Evolutionary conservation across 2,797 vertebrate species (phyloP).

Genomic region (Lindbergichthys nudifrons): DNA sequence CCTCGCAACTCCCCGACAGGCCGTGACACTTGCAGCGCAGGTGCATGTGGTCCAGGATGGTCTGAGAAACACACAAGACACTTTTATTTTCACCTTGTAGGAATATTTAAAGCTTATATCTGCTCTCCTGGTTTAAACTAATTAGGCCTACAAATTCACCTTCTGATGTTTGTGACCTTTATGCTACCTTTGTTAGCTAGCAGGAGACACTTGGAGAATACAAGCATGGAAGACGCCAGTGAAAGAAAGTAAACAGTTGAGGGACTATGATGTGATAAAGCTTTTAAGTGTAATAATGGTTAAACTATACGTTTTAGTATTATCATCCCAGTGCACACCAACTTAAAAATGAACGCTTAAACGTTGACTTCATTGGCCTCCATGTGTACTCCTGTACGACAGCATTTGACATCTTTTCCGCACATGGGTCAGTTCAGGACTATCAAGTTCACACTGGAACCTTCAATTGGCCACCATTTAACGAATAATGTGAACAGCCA

Average conservation of each 20-base stretch:
- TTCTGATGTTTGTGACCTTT: neutral
- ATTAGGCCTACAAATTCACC: neutral
- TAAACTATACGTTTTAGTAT: too few species aligned
- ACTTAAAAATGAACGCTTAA: neutral
- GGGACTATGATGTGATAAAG: too few species aligned
- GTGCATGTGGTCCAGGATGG: conserved; percentile 98
- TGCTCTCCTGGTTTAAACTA: too few species aligned
- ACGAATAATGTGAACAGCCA: neutral
- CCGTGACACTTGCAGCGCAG: conserved; percentile 98
- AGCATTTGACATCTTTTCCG: neutral
- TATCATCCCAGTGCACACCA: neutral
- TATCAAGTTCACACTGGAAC: neutral
- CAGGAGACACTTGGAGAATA: neutral
- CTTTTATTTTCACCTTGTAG: neutral
- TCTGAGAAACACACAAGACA: conserved; percentile 79
- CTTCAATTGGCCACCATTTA: neutral
- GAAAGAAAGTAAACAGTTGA: too few species aligned
- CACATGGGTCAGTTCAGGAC: neutral
- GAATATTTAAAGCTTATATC: neutral
- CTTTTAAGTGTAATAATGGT: too few species aligned
- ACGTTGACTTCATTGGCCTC: neutral
- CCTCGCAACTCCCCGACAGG: conserved; percentile 97
- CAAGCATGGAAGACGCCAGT: neutral
- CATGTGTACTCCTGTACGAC: neutral
- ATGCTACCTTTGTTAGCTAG: neutral